Base-by-base conservation (phyloP, 2,797 vertebrate species). In the Triplophysa bombifrons region DNA sequence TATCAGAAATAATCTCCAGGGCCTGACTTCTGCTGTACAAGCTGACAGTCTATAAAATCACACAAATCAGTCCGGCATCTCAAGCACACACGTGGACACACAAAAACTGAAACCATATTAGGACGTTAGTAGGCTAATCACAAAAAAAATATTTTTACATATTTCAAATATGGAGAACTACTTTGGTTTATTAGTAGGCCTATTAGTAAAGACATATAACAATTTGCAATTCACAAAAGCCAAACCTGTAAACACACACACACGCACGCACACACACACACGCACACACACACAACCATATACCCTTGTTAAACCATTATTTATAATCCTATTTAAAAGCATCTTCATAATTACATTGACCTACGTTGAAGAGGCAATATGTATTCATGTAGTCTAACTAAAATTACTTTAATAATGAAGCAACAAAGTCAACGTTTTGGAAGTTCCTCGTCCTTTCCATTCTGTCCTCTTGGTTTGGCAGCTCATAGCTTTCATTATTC, bases 21-120 rank as follows among this genome's bases (percentile, higher is more conserved):
- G 65, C 65, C 78, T 72, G 74, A 76, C 80, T 80, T 74, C 63
- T 78, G 53, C 30, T 53, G 68, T 11, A 60, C 68, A n/a, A 5
- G 76, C 44, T 78, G 44, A 56, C 5, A 17, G 67, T 51, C 27
- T 63, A 63, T 63, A 63, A 25, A 70, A 63, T 38, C 66, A 14
- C 3, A 60, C 46, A 77, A 69, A 55, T 53, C 13, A 58, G 14
- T 72, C 41, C 2, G 17, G 64, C 22, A 17, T 48, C 22, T 68
- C 22, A 48, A 16, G 64, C 74, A 30, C 34, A 25, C 72, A 63
- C 44, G 67, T 69, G 46, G 48, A 46, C 30, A 30, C 30, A 30
- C 30, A 27, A 2, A 46, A 46, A 46, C 44, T 6, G 8, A 9
- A 10, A 20, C 30, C 4, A 30, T 20, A 56, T 56, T 11, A 55